Percentiles rank a stretch among this genome's conserved stretches.
These are phyloP conservation scores for Apis mellifera DNA, from an alignment of 1,140 invertebrate genomes.

Conservation along the genomic window DNA sequence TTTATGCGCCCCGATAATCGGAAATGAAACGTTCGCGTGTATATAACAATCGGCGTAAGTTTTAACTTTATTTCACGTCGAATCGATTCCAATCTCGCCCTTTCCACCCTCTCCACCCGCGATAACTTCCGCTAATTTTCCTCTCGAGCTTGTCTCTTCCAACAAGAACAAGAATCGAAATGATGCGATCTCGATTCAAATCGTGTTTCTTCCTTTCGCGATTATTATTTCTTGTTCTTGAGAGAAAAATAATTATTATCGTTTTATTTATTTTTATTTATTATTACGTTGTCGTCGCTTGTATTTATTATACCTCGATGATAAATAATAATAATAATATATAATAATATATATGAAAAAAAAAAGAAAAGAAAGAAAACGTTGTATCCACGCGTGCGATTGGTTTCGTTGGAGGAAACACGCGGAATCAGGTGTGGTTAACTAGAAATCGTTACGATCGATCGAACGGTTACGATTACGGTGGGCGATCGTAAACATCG, in stretches of 20 bases:
- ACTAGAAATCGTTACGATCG: constrained; percentile 63
- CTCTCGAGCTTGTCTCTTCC: too few relatives aligned
- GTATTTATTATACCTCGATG: neutral
- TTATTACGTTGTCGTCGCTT: neutral
- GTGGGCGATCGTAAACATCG: constrained; percentile 53
- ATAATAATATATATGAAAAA: neutral
- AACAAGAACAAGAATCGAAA: neutral
- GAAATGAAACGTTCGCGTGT: neutral
- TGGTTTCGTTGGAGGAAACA: neutral
- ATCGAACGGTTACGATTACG: constrained; percentile 54
- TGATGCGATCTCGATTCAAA: neutral
- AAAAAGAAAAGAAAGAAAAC: neutral
- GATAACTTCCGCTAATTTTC: neutral
- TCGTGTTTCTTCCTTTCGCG: neutral
- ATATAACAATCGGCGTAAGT: neutral
- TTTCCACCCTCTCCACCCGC: too few relatives aligned
- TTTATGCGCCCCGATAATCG: neutral
- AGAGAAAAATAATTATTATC: neutral
- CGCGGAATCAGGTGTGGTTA: constrained; percentile 54
- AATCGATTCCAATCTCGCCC: constrained; percentile 2
- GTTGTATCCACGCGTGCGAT: neutral
- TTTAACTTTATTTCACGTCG: constrained; percentile 13
- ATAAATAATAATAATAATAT: neutral
- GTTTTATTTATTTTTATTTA: neutral
- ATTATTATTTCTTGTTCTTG: neutral